These are phyloP conservation scores for Poecile atricapillus DNA, from an alignment of 2,113 vertebrate species.

Conservation along the genomic window DNA sequence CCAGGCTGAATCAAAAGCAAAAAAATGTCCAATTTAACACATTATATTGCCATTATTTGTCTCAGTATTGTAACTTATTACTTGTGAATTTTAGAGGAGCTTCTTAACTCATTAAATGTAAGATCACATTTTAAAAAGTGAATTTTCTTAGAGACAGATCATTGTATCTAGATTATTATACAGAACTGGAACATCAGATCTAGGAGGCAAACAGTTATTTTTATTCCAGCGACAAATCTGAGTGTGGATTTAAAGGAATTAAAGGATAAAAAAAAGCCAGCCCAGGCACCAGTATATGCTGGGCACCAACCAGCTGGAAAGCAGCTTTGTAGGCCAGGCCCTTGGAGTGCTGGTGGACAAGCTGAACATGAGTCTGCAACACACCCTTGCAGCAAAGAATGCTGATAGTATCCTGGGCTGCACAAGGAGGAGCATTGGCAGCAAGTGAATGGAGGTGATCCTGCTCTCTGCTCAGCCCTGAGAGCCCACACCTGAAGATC, in stretches of 20 bases:
- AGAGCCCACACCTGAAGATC: background rate
- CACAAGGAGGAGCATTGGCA: rapidly evolving
- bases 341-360: background rate
- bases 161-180: background rate
- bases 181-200: background rate
- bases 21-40: background rate
- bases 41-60: background rate
- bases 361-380: background rate
- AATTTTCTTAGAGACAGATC: background rate
- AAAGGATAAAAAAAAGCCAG: background rate
- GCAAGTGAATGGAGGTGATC: background rate
- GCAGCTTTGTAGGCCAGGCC: background rate
- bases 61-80: background rate
- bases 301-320: background rate
- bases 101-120: background rate
- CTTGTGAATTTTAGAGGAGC: background rate
- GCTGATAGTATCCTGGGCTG: background rate
- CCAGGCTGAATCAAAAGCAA: slow-evolving; percentile 48
- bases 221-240: background rate
- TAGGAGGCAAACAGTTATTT: background rate
- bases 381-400: background rate
- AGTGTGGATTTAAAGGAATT: background rate
- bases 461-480: background rate
- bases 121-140: background rate
- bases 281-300: background rate